Evolutionary conservation across 2,797 vertebrate species (phyloP).

Genomic region (Oreonectes daqikongensis): DNA sequence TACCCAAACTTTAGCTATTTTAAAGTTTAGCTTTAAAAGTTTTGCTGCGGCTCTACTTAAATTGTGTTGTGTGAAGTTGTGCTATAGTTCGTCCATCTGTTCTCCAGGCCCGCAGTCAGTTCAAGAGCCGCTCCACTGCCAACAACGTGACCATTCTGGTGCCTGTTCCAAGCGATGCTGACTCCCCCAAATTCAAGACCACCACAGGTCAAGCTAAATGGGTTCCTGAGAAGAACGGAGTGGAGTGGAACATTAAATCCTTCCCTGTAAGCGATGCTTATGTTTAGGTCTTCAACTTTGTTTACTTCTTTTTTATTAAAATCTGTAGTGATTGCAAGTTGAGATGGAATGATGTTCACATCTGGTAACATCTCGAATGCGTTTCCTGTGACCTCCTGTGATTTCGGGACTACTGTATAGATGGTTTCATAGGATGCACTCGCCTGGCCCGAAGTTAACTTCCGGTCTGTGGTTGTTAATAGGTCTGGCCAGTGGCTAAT

Average conservation of each 20-base stretch:
- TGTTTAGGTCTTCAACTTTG: background rate
- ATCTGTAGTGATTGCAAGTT: background rate
- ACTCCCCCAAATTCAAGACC: slow-evolving; percentile 85
- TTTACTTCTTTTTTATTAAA: background rate
- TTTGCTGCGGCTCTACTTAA: background rate
- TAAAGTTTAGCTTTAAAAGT: slow-evolving; percentile 29
- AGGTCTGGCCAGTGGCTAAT: too few species aligned
- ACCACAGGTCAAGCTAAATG: slow-evolving; percentile 81
- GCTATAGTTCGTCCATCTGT: slow-evolving; percentile 45
- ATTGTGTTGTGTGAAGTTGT: slow-evolving; percentile 1
- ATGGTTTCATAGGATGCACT: too few species aligned
- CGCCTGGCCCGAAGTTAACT: too few species aligned
- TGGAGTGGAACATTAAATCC: slow-evolving; percentile 84
- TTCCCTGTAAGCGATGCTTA: slow-evolving; percentile 76
- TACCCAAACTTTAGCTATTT: slow-evolving; percentile 11
- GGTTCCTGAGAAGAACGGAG: slow-evolving; percentile 79
- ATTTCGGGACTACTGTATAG: background rate
- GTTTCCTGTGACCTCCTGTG: background rate
- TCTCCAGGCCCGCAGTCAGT: slow-evolving; percentile 80
- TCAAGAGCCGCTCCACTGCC: slow-evolving; percentile 82
- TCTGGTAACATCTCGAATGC: background rate
- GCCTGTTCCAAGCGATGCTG: slow-evolving; percentile 82
- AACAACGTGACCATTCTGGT: slow-evolving; percentile 83
- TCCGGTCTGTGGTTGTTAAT: too few species aligned
- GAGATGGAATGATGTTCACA: background rate